Evolutionary conservation across 1,140 invertebrate genomes (phyloP).

Genomic region (Drosophila setifemur): DNA sequence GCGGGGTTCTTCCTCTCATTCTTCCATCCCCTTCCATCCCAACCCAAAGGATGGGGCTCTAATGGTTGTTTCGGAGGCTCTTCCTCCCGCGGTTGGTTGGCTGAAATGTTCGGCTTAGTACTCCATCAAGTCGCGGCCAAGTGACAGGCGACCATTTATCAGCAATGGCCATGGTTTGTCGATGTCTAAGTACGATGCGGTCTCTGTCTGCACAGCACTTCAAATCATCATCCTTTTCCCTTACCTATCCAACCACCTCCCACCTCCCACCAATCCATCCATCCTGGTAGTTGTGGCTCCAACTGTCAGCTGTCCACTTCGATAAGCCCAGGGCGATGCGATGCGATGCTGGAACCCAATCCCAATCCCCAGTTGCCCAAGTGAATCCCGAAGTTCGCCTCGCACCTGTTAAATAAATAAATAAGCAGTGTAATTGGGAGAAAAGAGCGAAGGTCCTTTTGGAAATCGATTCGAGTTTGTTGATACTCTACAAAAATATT

Average conservation of each 20-base stretch:
- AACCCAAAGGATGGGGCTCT: no score
- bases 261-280: neutral
- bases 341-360: conserved; percentile 14
- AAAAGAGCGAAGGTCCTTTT: no score
- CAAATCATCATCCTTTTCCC: conserved; percentile 34
- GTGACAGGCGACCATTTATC: conserved; percentile 71
- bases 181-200: conserved; percentile 67
- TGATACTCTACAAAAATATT: no score
- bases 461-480: no score
- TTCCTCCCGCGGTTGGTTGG: neutral
- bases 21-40: no score
- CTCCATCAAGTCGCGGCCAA: conserved; percentile 14
- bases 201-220: conserved; percentile 51
- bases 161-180: no score
- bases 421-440: conserved; percentile 16
- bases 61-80: no score
- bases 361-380: conserved; percentile 4
- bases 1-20: no score
- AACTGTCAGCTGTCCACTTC: conserved; percentile 69
- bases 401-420: conserved; percentile 57
- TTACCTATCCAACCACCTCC: neutral
- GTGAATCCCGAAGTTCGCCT: conserved; percentile 18
- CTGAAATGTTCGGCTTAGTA: conserved; percentile 2
- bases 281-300: neutral
- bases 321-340: conserved; percentile 56